phyloP scores from a whole-genome alignment of 2,113 vertebrate genomes.

The Platycercus adscitus region DNA sequence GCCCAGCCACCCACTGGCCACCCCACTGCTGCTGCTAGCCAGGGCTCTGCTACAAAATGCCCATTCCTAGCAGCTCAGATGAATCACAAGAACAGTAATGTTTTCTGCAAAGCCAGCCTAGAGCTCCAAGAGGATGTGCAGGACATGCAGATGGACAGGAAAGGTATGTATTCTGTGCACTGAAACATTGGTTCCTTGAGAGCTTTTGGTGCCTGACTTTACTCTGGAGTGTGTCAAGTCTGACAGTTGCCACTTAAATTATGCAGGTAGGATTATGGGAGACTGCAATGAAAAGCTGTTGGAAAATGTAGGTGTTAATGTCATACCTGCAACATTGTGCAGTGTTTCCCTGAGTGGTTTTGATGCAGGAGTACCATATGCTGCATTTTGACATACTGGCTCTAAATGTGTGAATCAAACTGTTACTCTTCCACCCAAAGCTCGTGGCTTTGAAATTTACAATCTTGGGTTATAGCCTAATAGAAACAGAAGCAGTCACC shows the following conservation, averaged over 20 bases:
- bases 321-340: background rate
- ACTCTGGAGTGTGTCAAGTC: background rate
- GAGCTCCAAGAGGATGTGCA: slow-evolving; percentile 94
- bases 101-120: slow-evolving; percentile 89
- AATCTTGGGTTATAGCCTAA: background rate
- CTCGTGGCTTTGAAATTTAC: background rate
- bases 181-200: rapidly evolving
- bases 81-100: slow-evolving; percentile 86
- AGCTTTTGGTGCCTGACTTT: background rate
- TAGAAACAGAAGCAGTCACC: background rate
- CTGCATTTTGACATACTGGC: background rate
- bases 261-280: background rate
- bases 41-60: slow-evolving; percentile 84
- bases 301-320: background rate
- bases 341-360: background rate
- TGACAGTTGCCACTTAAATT: background rate
- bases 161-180: slow-evolving; percentile 70
- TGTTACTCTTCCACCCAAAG: rapidly evolving
- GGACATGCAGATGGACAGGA: slow-evolving; percentile 84
- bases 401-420: background rate
- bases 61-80: slow-evolving; percentile 95
- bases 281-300: background rate
- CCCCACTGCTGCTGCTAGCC: slow-evolving; percentile 64
- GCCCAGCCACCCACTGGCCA: slow-evolving; percentile 75
- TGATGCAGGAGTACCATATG: background rate